These are phyloP conservation scores for Propithecus perrieri DNA, from an alignment of 2,797 vertebrate species.

Conservation along the genomic window DNA sequence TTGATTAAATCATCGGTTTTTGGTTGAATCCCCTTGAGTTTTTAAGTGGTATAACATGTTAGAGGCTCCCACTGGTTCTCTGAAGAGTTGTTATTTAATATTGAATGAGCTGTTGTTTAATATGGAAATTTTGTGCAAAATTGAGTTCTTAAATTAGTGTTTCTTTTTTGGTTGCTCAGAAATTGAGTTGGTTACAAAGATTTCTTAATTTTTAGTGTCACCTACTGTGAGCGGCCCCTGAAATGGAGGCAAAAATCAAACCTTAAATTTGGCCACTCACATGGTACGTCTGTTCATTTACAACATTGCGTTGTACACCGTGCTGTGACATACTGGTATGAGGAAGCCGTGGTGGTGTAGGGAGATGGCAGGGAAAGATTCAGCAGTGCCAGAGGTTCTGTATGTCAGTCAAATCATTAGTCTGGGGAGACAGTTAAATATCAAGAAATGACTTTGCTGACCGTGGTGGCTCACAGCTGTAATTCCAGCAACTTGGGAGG, in stretches of 20 bases:
- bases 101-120: neutral
- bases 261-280: neutral
- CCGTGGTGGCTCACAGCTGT: neutral
- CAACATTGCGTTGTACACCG: neutral
- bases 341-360: neutral
- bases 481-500: neutral
- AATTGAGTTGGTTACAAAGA: conserved; percentile 7
- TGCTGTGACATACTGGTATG: no score
- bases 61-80: neutral
- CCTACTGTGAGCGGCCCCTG: neutral
- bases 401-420: neutral
- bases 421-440: neutral
- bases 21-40: conserved; percentile 23
- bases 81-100: conserved; percentile 35
- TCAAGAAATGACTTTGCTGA: neutral
- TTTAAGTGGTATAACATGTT: neutral
- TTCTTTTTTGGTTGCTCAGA: conserved; percentile 17
- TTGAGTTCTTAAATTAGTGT: neutral
- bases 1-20: conserved; percentile 6
- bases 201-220: conserved; percentile 3
- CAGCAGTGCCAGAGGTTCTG: neutral
- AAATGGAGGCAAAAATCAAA: neutral
- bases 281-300: neutral
- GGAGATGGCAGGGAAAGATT: neutral
- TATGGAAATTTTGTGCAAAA: conserved; percentile 46